Evolutionary conservation across 2,888 invertebrate genomes (phyloP), one percentile per base, ranked within the genome.

Genomic region (Palloptera scutellata): DNA sequence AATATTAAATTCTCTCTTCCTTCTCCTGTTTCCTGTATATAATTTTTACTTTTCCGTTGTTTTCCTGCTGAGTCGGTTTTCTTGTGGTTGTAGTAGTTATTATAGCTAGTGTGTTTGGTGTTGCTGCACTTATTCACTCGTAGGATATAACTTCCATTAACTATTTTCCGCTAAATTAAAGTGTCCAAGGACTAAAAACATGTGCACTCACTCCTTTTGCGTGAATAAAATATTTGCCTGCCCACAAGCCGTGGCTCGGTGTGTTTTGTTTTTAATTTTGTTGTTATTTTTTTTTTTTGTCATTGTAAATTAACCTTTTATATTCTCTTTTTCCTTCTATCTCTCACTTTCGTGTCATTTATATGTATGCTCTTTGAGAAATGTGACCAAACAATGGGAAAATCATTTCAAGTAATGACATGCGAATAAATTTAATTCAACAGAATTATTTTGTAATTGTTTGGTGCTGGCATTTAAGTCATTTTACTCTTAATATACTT

Each of bases 101-200:
- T 48, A 48, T 48, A 5, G 12, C 48, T n/a, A 3, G 48, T 48
- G 48, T 48, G 48, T 48, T 5, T 48, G 3, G 48, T 48, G 48
- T 48, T 12, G 12, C 13, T 48, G 48, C 15, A 15, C 8, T 12
- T 48, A 15, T 48, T 12, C 4, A 15, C 2, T 48, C 15, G 15
- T 5, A 48, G 48, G 12, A 48, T 48, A 48, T n/a, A 12, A 48
- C 48, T 48, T 48, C 48, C 48, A 48, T 48, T 48, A 48, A 8
- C 15, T 48, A 5, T 48, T 48, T 48, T 48, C 48, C 48, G 48
- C 48, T 48, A 48, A 48, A 48, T 48, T 48, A 48, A 8, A 48
- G 48, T 48, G 48, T 15, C 48, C 48, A 48, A 48, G 48, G 48
- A 48, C 48, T 48, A 3, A 15, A 12, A n/a, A n/a, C 48, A 48